phyloP scores from a whole-genome alignment of 2,888 invertebrate species.

The Drosophila suboccidentalis region DNA sequence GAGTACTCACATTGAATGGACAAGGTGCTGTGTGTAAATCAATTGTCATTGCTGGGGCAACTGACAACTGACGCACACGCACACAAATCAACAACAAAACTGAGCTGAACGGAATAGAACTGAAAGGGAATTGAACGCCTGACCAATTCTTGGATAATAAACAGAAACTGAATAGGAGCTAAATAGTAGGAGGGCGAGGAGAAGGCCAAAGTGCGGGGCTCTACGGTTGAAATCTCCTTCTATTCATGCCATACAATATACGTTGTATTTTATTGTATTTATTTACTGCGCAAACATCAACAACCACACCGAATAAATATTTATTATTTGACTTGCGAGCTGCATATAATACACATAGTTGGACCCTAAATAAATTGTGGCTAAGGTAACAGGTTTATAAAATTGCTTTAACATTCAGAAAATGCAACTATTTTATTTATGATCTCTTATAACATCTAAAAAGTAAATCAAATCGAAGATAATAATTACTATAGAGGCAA shows the following conservation, averaged over 20 bases:
- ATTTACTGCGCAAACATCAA: slow-evolving; percentile 60
- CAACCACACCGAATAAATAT: slow-evolving; percentile 54
- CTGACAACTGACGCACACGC: slow-evolving; percentile 27
- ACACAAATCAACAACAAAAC: slow-evolving; percentile 34
- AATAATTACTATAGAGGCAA: neutral
- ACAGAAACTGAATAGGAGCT: slow-evolving; percentile 19
- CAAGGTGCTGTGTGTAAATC: slow-evolving; percentile 2
- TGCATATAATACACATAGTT: slow-evolving; percentile 2
- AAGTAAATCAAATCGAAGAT: no score
- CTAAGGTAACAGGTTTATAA: no score
- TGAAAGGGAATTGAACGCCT: slow-evolving; percentile 63
- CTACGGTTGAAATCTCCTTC: slow-evolving; percentile 3
- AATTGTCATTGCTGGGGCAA: slow-evolving; percentile 47
- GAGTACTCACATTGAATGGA: neutral
- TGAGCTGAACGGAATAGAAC: slow-evolving; percentile 5
- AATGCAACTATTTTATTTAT: no score
- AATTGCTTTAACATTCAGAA: no score
- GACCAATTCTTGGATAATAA: slow-evolving; percentile 61
- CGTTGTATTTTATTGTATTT: slow-evolving; percentile 61
- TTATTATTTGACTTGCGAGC: slow-evolving; percentile 52
- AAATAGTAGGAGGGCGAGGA: neutral
- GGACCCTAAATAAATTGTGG: neutral
- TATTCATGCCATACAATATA: slow-evolving; percentile 22
- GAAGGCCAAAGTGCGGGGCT: neutral
- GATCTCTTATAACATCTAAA: no score